phyloP scores from a whole-genome alignment of 2,888 invertebrate genomes.

The Epirrita christyi region DNA sequence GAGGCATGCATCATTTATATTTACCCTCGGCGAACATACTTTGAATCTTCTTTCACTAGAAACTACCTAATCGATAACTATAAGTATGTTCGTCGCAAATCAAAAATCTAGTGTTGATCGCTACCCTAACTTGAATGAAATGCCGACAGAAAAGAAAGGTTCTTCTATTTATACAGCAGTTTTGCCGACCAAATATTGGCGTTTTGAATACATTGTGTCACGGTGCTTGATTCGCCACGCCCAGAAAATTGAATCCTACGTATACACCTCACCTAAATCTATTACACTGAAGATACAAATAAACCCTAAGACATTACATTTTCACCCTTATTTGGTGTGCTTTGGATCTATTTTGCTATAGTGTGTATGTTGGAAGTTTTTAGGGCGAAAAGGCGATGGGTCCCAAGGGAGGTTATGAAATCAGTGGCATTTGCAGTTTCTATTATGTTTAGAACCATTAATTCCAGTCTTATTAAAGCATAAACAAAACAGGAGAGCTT shows the following conservation, averaged over 20 bases:
- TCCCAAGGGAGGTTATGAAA: constrained; percentile 86
- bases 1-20: constrained; percentile 84
- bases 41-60: constrained; percentile 77
- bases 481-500: constrained; percentile 73
- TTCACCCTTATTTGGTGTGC: constrained; percentile 42
- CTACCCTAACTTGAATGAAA: constrained; percentile 63
- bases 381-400: constrained; percentile 79
- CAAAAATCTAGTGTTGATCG: constrained; percentile 54
- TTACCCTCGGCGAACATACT: constrained; percentile 84
- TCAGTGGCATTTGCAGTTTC: constrained; percentile 89
- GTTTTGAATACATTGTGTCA: constrained; percentile 83
- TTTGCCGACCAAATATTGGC: constrained; percentile 76
- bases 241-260: constrained; percentile 82
- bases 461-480: constrained; percentile 82
- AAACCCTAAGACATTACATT: constrained; percentile 37
- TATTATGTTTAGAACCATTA: constrained; percentile 84
- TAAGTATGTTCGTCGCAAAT: constrained; percentile 40
- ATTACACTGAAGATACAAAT: constrained; percentile 59
- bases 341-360: constrained; percentile 49
- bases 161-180: constrained; percentile 76
- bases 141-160: constrained; percentile 69
- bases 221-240: constrained; percentile 83
- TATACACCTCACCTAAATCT: constrained; percentile 72
- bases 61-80: constrained; percentile 74
- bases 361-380: constrained; percentile 54